phyloP scores from a whole-genome alignment of 1,140 invertebrate species.

The Oryzaephilus surinamensis region DNA sequence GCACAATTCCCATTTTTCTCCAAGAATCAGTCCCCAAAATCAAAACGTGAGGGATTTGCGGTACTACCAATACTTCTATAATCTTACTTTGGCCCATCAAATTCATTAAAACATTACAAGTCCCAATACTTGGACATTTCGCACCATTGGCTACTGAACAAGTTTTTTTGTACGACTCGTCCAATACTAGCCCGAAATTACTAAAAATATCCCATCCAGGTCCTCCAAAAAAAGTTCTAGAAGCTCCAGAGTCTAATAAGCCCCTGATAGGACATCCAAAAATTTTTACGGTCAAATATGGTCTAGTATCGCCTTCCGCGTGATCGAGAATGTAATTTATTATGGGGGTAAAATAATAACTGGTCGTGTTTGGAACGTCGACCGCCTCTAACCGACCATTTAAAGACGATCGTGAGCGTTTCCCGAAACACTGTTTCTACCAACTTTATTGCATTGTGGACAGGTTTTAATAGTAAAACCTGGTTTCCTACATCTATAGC shows the following conservation, averaged over 20 bases:
- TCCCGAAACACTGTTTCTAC: constrained; percentile 3
- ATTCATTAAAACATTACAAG: not conserved
- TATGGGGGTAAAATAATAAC: not conserved
- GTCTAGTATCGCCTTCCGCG: constrained; percentile 5
- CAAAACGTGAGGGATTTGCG: constrained; percentile 6
- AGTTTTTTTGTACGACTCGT: constrained; percentile 16
- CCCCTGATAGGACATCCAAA: constrained; percentile 7
- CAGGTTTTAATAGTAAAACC: constrained; percentile 5
- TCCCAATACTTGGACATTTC: not conserved
- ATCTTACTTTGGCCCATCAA: not conserved
- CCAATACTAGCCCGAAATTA: not conserved
- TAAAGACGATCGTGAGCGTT: constrained; percentile 1
- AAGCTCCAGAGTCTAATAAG: constrained; percentile 14
- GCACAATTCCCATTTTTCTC: constrained; percentile 13
- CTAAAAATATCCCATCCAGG: not conserved
- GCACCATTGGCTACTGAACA: constrained; percentile 2
- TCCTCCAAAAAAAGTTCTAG: constrained; percentile 8
- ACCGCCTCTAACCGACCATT: not conserved
- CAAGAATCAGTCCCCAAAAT: constrained; percentile 15
- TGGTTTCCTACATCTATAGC: constrained; percentile 5
- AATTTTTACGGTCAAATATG: constrained; percentile 11
- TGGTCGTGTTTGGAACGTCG: not conserved
- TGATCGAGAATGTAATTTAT: constrained; percentile 7
- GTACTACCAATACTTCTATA: constrained; percentile 7
- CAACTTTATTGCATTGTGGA: constrained; percentile 1